Evolutionary conservation across 2,888 invertebrate genomes (phyloP).

Genomic region (Acronicta psi): DNA sequence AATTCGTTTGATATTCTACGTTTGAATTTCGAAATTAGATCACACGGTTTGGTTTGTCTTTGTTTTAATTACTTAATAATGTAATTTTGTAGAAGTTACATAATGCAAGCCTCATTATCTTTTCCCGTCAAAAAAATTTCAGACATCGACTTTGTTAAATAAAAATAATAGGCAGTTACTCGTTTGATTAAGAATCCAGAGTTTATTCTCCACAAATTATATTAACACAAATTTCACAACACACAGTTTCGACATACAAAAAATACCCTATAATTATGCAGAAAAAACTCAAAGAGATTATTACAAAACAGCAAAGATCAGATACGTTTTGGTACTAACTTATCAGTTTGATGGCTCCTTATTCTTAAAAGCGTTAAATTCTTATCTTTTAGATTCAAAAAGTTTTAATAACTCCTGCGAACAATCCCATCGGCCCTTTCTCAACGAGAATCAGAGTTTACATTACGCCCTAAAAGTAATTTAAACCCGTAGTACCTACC

Average conservation of each 20-base stretch:
- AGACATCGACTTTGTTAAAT: no score
- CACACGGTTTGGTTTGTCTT: slow-evolving; percentile 25
- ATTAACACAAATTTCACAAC: no score
- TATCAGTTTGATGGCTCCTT: slow-evolving; percentile 39
- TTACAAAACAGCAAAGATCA: slow-evolving; percentile 23
- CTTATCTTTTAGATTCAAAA: slow-evolving; percentile 66
- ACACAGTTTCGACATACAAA: background rate
- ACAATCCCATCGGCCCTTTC: slow-evolving; percentile 55
- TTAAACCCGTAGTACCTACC: slow-evolving; percentile 45
- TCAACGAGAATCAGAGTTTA: slow-evolving; percentile 23
- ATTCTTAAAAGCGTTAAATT: slow-evolving; percentile 49
- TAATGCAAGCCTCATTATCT: no score
- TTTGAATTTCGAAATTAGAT: slow-evolving; percentile 46
- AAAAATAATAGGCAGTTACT: no score
- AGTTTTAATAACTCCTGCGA: slow-evolving; percentile 66
- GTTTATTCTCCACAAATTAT: no score
- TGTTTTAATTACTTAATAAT: slow-evolving; percentile 22
- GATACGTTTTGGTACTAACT: slow-evolving; percentile 15
- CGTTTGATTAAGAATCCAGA: no score
- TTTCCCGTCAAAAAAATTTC: no score
- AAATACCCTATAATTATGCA: background rate
- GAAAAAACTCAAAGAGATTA: slow-evolving; percentile 5
- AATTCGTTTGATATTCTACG: slow-evolving; percentile 55
- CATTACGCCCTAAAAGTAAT: slow-evolving; percentile 50
- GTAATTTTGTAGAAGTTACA: no score